Conservation (phyloP, 2,113 vertebrate species). For the Leptodactylus fuscus region DNA sequence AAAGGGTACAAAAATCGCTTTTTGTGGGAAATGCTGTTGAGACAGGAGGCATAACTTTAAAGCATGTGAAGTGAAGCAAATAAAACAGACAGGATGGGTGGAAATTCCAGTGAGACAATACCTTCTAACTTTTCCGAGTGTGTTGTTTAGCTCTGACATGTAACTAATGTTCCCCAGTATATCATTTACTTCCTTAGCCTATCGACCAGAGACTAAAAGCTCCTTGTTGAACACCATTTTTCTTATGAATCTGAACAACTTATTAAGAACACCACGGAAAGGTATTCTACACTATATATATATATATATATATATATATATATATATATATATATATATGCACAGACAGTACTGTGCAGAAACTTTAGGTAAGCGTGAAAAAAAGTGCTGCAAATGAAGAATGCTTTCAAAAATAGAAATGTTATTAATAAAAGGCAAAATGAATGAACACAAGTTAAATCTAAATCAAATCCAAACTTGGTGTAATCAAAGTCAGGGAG, state of each 20-base stretch:
- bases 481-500: no score
- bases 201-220: not conserved
- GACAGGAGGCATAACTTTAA: not conserved
- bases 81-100: constrained; percentile 1
- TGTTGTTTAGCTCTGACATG: not conserved
- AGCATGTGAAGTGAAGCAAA: constrained; percentile 7
- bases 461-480: no score
- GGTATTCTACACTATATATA: no score
- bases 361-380: no score
- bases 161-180: not conserved
- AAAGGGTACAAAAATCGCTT: not conserved
- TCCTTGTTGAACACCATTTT: not conserved
- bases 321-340: no score
- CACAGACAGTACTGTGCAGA: no score
- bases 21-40: not conserved
- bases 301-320: no score
- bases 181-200: not conserved
- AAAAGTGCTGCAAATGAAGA: no score
- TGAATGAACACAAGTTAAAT: no score
- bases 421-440: no score
- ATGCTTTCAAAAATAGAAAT: no score
- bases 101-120: not conserved
- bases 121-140: not conserved
- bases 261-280: no score
- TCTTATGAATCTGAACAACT: not conserved